A percentile compares a stretch with the other conserved stretches of the same genome.
Conservation (phyloP, 2,888 invertebrate genomes). For the Bembecia ichneumoniformis region DNA sequence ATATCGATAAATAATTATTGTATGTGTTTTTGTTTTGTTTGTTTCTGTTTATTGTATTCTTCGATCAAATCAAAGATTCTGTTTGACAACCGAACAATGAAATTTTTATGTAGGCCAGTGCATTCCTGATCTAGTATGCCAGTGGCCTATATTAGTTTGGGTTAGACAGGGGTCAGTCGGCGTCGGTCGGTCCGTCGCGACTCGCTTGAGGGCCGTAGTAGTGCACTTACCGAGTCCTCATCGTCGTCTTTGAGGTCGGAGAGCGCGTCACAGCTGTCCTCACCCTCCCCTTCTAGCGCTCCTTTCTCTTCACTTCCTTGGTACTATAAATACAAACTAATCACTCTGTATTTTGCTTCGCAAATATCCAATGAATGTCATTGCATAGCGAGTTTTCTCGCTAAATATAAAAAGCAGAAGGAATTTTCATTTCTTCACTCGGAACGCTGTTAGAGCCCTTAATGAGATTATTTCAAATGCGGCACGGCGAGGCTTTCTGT, state of each 20-base stretch:
- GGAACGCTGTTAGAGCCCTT: no score
- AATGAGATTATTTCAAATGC: not conserved
- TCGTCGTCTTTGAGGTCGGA: constrained; percentile 70
- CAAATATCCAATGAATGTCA: no score
- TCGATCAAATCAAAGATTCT: no score
- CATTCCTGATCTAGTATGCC: constrained; percentile 43
- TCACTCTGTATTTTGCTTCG: not conserved
- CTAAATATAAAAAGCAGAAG: no score
- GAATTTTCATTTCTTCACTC: no score
- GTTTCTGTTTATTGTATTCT: no score
- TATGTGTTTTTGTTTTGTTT: no score
- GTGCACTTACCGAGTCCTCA: constrained; percentile 80
- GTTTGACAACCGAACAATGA: no score
- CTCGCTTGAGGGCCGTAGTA: constrained; percentile 14
- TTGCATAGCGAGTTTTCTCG: no score
- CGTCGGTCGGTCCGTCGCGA: constrained; percentile 12
- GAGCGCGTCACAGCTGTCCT: constrained; percentile 49
- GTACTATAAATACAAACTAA: constrained; percentile 25
- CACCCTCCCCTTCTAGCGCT: constrained; percentile 39
- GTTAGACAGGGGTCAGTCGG: constrained; percentile 15
- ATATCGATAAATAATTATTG: no score
- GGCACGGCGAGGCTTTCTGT: not conserved
- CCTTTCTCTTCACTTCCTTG: constrained; percentile 51
- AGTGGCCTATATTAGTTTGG: constrained; percentile 50
- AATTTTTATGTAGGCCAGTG: constrained; percentile 14